phyloP scores from a whole-genome alignment of 2,113 vertebrate species.

The Benitochromis conjunctus region DNA sequence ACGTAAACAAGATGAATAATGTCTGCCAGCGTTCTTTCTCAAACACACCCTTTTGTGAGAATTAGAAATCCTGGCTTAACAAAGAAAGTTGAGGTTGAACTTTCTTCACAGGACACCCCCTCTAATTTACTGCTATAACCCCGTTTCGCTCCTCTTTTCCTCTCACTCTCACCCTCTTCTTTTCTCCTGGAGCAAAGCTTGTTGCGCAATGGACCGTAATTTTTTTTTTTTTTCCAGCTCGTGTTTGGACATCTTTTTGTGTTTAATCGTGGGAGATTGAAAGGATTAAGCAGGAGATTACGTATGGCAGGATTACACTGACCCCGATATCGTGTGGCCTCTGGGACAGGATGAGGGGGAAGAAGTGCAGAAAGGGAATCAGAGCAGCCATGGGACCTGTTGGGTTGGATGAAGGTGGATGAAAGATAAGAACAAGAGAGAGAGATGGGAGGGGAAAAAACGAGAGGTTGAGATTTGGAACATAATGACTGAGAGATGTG shows the following conservation, averaged over 20 bases:
- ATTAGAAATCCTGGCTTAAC: neutral
- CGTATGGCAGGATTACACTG: conserved; percentile 59
- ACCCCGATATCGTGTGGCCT: conserved; percentile 44
- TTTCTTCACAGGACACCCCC: neutral
- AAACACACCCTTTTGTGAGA: neutral
- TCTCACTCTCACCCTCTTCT: neutral
- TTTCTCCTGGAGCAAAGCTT: neutral
- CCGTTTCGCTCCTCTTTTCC: neutral
- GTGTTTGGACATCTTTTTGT: conserved; percentile 63
- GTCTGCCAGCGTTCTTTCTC: neutral
- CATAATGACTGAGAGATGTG: conserved; percentile 28
- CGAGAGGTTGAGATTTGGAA: conserved; percentile 3
- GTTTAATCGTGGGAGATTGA: conserved; percentile 66
- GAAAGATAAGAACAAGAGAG: neutral
- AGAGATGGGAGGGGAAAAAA: neutral
- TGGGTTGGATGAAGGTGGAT: neutral
- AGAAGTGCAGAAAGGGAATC: conserved; percentile 1
- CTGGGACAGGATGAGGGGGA: conserved; percentile 8
- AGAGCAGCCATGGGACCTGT: conserved; percentile 4
- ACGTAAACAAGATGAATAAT: neutral
- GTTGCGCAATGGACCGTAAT: conserved; percentile 18
- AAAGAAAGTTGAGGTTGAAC: neutral
- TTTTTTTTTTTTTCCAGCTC: conserved; percentile 33
- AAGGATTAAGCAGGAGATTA: conserved; percentile 67
- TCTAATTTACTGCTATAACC: neutral